Evolutionary conservation across 1,140 invertebrate genomes (phyloP).

Genomic region (Brachionus plicatilis): DNA sequence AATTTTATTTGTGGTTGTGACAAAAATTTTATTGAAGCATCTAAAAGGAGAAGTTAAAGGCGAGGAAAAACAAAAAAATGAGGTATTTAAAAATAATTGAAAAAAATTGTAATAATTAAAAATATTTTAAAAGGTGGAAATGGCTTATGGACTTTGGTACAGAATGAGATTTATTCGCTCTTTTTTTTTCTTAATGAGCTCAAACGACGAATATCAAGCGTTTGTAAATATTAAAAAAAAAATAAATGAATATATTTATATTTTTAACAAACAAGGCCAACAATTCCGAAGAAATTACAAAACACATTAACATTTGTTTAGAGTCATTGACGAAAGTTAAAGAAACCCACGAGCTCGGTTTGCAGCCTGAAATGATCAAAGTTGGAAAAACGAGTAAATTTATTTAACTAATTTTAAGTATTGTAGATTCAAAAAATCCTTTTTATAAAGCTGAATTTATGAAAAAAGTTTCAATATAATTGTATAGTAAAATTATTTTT

Average conservation of each 20-base stretch:
- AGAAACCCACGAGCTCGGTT: slow-evolving; percentile 38
- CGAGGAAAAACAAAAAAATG: background rate
- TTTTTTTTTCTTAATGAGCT: background rate
- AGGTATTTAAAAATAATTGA: background rate
- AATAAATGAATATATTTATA: background rate
- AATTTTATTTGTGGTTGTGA: slow-evolving; percentile 42
- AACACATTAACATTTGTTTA: background rate
- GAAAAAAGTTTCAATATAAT: no score
- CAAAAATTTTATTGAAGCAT: slow-evolving; percentile 52
- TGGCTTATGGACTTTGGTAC: background rate
- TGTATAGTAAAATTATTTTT: no score
- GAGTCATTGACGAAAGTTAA: background rate
- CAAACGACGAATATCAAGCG: background rate
- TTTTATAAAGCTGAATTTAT: no score
- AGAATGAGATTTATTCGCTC: slow-evolving; percentile 26
- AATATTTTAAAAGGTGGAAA: background rate
- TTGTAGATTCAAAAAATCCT: no score
- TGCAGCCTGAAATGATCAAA: slow-evolving; percentile 39
- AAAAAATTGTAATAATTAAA: background rate
- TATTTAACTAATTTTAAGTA: no score
- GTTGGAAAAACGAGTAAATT: slow-evolving; percentile 41
- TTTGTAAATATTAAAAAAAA: background rate
- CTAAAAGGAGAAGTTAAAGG: slow-evolving; percentile 45
- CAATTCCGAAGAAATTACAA: slow-evolving; percentile 6
- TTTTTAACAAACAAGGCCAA: background rate